These are phyloP conservation scores for Theonella swinhoei DNA, from an alignment of 37 sponge, comb jelly and placozoan genomes.

Conservation along the genomic window DNA sequence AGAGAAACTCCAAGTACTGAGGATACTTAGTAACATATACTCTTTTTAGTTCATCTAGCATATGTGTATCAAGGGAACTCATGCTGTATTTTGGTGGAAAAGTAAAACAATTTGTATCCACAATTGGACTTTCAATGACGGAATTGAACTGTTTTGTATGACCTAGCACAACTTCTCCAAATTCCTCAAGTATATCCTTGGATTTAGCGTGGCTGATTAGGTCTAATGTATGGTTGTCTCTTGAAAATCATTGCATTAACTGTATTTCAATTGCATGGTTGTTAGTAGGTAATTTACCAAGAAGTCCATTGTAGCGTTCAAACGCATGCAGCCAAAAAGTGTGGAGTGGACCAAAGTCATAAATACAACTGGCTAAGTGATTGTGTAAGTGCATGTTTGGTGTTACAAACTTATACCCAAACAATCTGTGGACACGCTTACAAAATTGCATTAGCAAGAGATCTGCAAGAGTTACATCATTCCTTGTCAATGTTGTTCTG, in stretches of 20 bases:
- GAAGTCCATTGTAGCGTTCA: conserved; percentile 48
- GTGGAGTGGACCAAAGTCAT: conserved; percentile 30
- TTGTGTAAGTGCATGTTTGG: conserved; percentile 53
- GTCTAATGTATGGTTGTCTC: too few species aligned
- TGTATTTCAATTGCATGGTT: conserved; percentile 28
- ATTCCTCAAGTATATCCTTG: too few species aligned
- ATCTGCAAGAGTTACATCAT: conserved; percentile 28
- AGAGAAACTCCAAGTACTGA: too few species aligned
- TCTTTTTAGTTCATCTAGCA: too few species aligned
- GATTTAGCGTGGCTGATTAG: too few species aligned
- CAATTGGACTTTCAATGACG: too few species aligned
- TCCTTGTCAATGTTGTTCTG: neutral
- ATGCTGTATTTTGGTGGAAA: too few species aligned
- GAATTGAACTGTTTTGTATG: too few species aligned
- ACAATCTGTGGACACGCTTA: neutral
- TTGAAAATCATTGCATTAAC: conserved; percentile 30
- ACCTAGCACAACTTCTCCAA: too few species aligned
- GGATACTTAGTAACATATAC: too few species aligned
- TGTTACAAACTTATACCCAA: conserved; percentile 17
- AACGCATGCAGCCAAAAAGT: conserved; percentile 48
- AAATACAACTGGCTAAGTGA: conserved; percentile 33
- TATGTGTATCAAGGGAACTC: too few species aligned
- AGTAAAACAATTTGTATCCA: too few species aligned
- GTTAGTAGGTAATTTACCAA: conserved; percentile 20
- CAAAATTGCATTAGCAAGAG: conserved; percentile 29